phyloP scores from a whole-genome alignment of 2,113 vertebrate species.

The Tamias sibiricus region DNA sequence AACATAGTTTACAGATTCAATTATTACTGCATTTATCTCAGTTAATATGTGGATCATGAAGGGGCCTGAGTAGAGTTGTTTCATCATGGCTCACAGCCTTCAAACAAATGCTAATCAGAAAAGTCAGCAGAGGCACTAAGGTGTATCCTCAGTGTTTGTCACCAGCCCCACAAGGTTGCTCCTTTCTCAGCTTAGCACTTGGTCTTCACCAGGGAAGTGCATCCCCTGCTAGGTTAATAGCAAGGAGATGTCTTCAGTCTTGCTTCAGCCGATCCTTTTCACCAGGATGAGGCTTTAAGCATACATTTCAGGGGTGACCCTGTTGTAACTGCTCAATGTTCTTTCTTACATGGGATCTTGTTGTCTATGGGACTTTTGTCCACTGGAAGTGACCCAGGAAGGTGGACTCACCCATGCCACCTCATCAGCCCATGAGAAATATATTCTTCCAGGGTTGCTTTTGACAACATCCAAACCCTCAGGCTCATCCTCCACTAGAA shows the following conservation, averaged over 20 bases:
- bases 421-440: background rate
- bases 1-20: background rate
- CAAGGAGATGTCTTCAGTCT: accelerated
- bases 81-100: background rate
- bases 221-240: background rate
- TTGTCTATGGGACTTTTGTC: background rate
- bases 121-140: background rate
- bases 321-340: background rate
- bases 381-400: background rate
- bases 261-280: background rate
- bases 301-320: background rate
- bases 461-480: background rate
- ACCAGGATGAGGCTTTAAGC: background rate
- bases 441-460: background rate
- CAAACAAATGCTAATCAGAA: background rate
- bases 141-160: background rate
- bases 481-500: accelerated
- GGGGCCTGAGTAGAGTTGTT: background rate
- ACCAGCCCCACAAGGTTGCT: accelerated
- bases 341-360: background rate
- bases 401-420: background rate
- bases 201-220: background rate
- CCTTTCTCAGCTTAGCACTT: background rate
- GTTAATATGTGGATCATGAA: background rate
- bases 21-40: background rate